phyloP scores from a whole-genome alignment of 2,888 invertebrate species.

The Artemia sinica region DNA sequence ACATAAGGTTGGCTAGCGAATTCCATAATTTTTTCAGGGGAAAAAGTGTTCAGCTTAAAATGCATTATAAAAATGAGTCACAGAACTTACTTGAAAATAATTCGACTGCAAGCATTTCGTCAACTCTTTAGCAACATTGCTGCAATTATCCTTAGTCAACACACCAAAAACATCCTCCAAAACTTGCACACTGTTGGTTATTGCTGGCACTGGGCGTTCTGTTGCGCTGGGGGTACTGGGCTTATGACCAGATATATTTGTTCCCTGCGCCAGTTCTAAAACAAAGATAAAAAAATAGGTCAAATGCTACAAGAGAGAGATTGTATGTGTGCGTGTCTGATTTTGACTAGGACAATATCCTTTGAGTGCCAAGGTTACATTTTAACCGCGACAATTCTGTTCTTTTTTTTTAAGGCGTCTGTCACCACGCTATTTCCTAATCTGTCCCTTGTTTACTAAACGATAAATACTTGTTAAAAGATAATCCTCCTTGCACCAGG shows the following conservation, averaged over 20 bases:
- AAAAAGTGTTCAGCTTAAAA: too few species aligned
- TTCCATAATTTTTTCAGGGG: too few species aligned
- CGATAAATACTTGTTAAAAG: too few species aligned
- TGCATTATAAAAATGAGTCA: too few species aligned
- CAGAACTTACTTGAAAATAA: not conserved
- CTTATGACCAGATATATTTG: not conserved
- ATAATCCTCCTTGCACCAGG: too few species aligned
- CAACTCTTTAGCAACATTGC: not conserved
- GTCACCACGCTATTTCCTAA: too few species aligned
- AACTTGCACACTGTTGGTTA: slow-evolving; percentile 4
- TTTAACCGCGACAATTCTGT: too few species aligned
- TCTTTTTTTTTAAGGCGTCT: too few species aligned
- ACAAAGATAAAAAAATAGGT: not conserved
- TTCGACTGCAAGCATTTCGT: not conserved
- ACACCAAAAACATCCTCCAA: not conserved
- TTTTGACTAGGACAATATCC: too few species aligned
- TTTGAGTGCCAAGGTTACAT: too few species aligned
- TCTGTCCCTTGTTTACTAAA: too few species aligned
- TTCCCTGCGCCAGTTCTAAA: not conserved
- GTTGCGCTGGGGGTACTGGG: not conserved
- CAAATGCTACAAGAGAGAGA: not conserved
- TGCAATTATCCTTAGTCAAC: not conserved
- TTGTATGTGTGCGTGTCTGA: not conserved
- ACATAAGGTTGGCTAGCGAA: too few species aligned
- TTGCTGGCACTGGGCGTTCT: not conserved